Base-by-base conservation (phyloP, 35 echinoderm and acorn worm genomes). In the Nesometra sesokonis region DNA sequence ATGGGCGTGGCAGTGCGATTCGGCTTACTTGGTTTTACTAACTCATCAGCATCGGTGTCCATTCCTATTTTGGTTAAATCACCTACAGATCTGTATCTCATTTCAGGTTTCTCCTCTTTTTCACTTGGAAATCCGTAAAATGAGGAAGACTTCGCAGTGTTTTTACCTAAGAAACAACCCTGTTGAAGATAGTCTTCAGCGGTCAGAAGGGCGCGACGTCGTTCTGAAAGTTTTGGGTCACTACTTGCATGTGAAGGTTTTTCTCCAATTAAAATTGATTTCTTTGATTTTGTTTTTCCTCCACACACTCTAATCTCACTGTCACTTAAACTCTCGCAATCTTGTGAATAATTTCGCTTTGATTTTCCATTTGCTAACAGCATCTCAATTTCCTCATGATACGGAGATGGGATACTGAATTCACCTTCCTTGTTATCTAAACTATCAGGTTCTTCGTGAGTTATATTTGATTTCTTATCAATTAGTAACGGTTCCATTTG, bases 31-130 rank as follows among this genome's bases (percentile, higher is more conserved):
- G 17, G 8, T 83, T 4, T 40, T 78, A 39, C 21, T 30, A 37
- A 36, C 37, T 19, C 77, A 38, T 77, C n/a, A 11, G 80, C 11
- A 21, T 78, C 80, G 21, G 33, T 36, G 30, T 82, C 88, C 29
- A 82, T 35, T 32, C 92, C 92, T 32, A 93, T 46, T 87, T 93
- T 93, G 15, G 88, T 93, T 1, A 93, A 81, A 83, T 93, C 92
- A 78, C 90, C 88, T 33, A 93, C 88, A 34, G 92, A 93, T 83
- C 85, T 78, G 35, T 93, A 93, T 90, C 89, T 89, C 0, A 86
- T 85, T 39, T 93, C 92, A 7, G 88, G 78, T 37, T 81, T 85
- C 27, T 93, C 92, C 23, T 67, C 52, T 67, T 67, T 67, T 19
- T 67, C 52, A 67, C 52, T 67, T 27, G 52, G 52, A 67, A 67